phyloP scores from a whole-genome alignment of 2,113 vertebrate species.

The Bufo bufo region DNA sequence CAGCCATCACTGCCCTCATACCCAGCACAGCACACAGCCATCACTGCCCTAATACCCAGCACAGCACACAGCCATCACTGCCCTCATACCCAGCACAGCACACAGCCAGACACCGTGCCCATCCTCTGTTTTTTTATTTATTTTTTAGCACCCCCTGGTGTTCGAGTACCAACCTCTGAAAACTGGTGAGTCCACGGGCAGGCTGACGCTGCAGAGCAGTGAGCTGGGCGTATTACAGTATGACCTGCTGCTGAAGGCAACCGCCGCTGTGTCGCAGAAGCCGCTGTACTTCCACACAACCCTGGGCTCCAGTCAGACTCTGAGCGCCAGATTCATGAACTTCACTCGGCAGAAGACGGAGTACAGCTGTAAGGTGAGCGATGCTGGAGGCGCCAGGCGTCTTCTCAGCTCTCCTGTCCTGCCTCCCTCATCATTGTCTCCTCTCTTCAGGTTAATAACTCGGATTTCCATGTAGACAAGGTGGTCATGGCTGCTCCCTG shows the following conservation, averaged over 20 bases:
- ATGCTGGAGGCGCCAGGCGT: background rate
- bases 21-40: background rate
- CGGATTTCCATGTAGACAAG: slow-evolving; percentile 78
- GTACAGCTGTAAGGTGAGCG: slow-evolving; percentile 78
- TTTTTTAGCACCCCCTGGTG: slow-evolving; percentile 70
- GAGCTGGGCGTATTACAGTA: slow-evolving; percentile 82
- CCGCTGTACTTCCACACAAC: slow-evolving; percentile 73
- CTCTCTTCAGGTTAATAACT: slow-evolving; percentile 71
- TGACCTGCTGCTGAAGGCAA: slow-evolving; percentile 77
- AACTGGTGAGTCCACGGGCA: slow-evolving; percentile 68
- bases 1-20: background rate
- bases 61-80: background rate
- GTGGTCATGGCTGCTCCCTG: slow-evolving; percentile 66
- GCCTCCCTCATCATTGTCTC: background rate
- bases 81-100: background rate
- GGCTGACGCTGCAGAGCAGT: slow-evolving; percentile 72
- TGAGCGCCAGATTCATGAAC: slow-evolving; percentile 77
- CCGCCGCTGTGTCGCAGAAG: slow-evolving; percentile 73
- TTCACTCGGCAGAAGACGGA: slow-evolving; percentile 76
- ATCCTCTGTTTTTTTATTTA: rapidly evolving
- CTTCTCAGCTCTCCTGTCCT: background rate
- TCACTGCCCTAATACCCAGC: background rate
- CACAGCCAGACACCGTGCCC: background rate
- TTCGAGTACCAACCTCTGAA: slow-evolving; percentile 85
- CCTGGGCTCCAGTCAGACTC: slow-evolving; percentile 76